A percentile compares a stretch with the other conserved stretches of the same genome.
Conservation (phyloP, 2,113 vertebrate species). For the Gallinago undulata region DNA sequence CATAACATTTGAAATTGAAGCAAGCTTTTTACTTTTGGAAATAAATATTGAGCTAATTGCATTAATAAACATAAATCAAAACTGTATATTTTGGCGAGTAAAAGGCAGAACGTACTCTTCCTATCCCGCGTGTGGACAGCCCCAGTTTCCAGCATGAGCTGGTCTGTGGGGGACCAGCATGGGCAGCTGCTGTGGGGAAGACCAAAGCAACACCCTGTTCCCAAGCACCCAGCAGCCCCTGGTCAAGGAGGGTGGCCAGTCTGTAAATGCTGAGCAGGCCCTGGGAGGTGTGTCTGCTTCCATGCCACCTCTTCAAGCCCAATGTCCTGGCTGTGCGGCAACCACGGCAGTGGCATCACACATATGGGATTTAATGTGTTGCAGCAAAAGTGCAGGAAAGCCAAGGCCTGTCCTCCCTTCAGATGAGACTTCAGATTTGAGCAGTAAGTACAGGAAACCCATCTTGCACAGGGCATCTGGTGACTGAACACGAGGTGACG, state of each 20-base stretch:
- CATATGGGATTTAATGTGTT: rapidly evolving
- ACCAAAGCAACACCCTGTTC: background rate
- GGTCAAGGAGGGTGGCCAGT: background rate
- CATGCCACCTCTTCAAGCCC: background rate
- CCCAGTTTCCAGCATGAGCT: background rate
- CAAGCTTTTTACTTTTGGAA: background rate
- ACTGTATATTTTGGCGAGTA: background rate
- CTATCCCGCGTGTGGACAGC: background rate
- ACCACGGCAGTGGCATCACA: rapidly evolving
- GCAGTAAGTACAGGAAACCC: background rate
- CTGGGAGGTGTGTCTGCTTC: background rate
- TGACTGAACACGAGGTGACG: background rate
- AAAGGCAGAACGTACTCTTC: background rate
- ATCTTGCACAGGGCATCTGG: background rate
- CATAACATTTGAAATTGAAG: background rate
- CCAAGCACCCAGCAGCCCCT: background rate
- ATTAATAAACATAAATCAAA: background rate
- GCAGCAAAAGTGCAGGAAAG: background rate
- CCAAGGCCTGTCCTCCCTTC: background rate
- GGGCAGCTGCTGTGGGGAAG: rapidly evolving
- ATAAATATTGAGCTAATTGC: background rate
- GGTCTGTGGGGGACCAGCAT: too few relatives aligned
- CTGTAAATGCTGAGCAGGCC: background rate
- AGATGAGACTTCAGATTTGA: background rate
- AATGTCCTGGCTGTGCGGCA: background rate